A percentile compares a stretch with the other conserved stretches of the same genome.
These are phyloP conservation scores for Dascillus cervinus DNA, from an alignment of 2,888 invertebrate species.

Conservation along the genomic window DNA sequence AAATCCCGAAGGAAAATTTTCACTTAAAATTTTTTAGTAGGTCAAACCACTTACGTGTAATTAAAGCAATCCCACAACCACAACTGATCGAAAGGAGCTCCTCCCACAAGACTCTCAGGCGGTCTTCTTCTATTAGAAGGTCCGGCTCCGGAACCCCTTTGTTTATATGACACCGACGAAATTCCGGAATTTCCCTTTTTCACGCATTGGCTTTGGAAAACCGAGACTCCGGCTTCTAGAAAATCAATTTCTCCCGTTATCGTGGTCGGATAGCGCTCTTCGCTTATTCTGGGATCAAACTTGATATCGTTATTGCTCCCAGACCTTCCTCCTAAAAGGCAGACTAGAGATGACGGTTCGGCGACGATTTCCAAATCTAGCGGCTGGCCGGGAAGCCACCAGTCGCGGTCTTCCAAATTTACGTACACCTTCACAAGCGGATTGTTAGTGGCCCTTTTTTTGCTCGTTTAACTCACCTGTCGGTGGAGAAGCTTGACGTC, in stretches of 20 bases:
- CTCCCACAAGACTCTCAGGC: conserved; percentile 51
- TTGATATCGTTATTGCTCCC: conserved; percentile 48
- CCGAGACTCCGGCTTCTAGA: conserved; percentile 54
- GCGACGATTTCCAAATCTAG: conserved; percentile 54
- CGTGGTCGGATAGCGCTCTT: conserved; percentile 29
- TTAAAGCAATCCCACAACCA: conserved; percentile 65
- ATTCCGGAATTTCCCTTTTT: conserved; percentile 45
- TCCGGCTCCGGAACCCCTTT: conserved; percentile 45
- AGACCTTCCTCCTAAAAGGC: conserved; percentile 50
- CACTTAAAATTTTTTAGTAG: too few species aligned
- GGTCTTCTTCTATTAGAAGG: conserved; percentile 38
- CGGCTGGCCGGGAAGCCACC: conserved; percentile 55
- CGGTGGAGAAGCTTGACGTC: conserved; percentile 55
- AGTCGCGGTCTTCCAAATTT: conserved; percentile 52
- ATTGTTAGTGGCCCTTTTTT: too few species aligned
- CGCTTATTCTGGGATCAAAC: conserved; percentile 40
- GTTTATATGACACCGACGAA: conserved; percentile 48
- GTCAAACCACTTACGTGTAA: conserved; percentile 51
- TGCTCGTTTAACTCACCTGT: conserved; percentile 48
- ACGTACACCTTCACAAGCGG: conserved; percentile 60
- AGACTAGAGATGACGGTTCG: conserved; percentile 54
- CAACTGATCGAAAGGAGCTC: conserved; percentile 51
- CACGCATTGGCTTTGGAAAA: conserved; percentile 50
- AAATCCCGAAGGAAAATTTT: too few species aligned
- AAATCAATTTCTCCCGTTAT: conserved; percentile 46